Conservation (phyloP, 1,140 invertebrate species). For the Apis laboriosa region DNA sequence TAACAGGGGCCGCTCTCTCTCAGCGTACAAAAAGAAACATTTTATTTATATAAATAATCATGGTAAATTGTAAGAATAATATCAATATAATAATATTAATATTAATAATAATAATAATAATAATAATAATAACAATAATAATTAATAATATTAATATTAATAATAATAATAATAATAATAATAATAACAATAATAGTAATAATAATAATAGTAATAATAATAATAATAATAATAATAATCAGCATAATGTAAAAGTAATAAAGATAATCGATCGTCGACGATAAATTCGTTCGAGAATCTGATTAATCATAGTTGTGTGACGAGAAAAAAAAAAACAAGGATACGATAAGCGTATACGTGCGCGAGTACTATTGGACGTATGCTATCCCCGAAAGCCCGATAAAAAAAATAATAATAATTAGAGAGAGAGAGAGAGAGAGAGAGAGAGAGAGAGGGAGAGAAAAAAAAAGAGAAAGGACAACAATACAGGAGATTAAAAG, state of each 20-base stretch:
- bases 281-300: conserved; percentile 3
- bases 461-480: not conserved
- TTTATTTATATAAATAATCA: conserved; percentile 49
- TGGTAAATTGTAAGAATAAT: conserved; percentile 47
- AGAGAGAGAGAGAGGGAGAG: not conserved
- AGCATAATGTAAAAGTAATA: conserved; percentile 25
- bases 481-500: not conserved
- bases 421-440: not conserved
- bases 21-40: conserved; percentile 56
- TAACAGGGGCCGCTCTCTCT: conserved; percentile 55
- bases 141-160: conserved; percentile 48
- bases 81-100: conserved; percentile 43
- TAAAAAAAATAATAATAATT: conserved; percentile 16
- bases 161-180: conserved; percentile 41
- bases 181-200: conserved; percentile 42
- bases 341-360: conserved; percentile 35
- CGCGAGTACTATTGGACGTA: conserved; percentile 25
- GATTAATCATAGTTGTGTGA: conserved; percentile 28
- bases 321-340: conserved; percentile 29
- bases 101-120: conserved; percentile 42
- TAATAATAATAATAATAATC: conserved; percentile 52
- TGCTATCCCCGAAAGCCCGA: conserved; percentile 42
- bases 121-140: conserved; percentile 45
- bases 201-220: conserved; percentile 43
- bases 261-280: conserved; percentile 35